Evolutionary conservation across 2,113 vertebrate species (phyloP), one percentile per base, ranked within the genome.

Genomic region (Hemicordylus capensis): DNA sequence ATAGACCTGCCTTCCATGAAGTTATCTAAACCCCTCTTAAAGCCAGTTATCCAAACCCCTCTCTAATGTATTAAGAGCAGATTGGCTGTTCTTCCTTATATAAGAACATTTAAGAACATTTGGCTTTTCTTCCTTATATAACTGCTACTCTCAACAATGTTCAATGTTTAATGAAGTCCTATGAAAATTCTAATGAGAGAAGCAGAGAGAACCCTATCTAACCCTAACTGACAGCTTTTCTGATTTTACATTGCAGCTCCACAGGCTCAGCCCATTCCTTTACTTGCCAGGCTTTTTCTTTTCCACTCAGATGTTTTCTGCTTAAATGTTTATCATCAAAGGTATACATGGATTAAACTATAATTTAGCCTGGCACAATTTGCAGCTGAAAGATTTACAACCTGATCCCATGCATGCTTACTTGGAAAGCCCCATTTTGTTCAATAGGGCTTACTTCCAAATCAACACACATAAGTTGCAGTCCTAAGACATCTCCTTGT

Each of bases 91-190:
- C n/a, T n/a, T n/a, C n/a, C n/a, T n/a, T n/a, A n/a, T n/a, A n/a
- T n/a, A n/a, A n/a, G 7, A 85, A 83, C 7, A 51, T 10, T 88
- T 61, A n/a, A 39, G 80, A 64, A 80, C 86, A 19, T 26, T 87
- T 61, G 80, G 54, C 59, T 88, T 22, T 2, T 81, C 61, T 88
- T 90, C 31, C 54, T 82, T 84, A 48, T 28, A 37, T 4, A 76
- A 31, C n/a, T 9, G 46, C 48, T 66, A 22, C 8, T 90, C 7
- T 64, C 72, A 37, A 31, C 56, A 77, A 61, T 48, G 88, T 84
- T 82, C 63, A 85, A 80, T 34, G 83, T n/a, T 85, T 80, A 81
- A 85, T 37, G 84, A 80, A 89, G 69, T 17, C 58, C 83, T 4
- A 64, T 1, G 54, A 70, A 4, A 66, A 85, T 42, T 31, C 15